Percentiles rank a stretch among this genome's conserved stretches.
phyloP scores from a whole-genome alignment of 1,140 invertebrate species.

The Macrocentrus cingulum region DNA sequence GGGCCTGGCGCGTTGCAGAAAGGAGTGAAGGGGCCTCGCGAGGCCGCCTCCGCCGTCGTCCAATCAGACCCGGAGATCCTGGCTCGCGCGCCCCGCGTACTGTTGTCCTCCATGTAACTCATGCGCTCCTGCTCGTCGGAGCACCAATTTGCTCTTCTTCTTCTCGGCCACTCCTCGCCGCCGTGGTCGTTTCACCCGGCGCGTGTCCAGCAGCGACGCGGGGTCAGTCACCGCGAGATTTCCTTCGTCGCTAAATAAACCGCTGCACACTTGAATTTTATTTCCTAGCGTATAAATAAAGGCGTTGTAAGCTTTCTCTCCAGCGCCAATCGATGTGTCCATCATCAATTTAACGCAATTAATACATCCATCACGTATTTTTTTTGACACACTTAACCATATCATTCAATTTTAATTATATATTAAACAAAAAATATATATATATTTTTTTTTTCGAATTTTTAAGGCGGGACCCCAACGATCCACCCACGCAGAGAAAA shows the following conservation, averaged over 20 bases:
- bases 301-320: too few species aligned
- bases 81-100: conserved; percentile 34
- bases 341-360: too few species aligned
- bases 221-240: conserved; percentile 19
- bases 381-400: too few species aligned
- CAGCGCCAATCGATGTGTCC: too few species aligned
- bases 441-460: too few species aligned
- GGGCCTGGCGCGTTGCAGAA: not conserved
- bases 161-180: conserved; percentile 56
- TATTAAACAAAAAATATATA: too few species aligned
- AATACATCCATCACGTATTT: too few species aligned
- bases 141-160: conserved; percentile 61
- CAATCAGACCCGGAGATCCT: conserved; percentile 43
- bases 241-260: conserved; percentile 1
- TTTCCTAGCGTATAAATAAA: not conserved
- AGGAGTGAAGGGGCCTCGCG: conserved; percentile 31
- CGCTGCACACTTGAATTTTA: not conserved
- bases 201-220: conserved; percentile 4
- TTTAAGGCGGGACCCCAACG: too few species aligned
- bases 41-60: conserved; percentile 30
- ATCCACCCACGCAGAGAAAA: too few species aligned
- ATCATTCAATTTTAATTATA: too few species aligned
- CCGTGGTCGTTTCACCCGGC: conserved; percentile 30
- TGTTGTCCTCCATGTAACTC: conserved; percentile 43
- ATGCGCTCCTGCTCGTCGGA: conserved; percentile 51